phyloP scores from a whole-genome alignment of 1,140 invertebrate genomes.

The Heliconius hewitsoni region DNA sequence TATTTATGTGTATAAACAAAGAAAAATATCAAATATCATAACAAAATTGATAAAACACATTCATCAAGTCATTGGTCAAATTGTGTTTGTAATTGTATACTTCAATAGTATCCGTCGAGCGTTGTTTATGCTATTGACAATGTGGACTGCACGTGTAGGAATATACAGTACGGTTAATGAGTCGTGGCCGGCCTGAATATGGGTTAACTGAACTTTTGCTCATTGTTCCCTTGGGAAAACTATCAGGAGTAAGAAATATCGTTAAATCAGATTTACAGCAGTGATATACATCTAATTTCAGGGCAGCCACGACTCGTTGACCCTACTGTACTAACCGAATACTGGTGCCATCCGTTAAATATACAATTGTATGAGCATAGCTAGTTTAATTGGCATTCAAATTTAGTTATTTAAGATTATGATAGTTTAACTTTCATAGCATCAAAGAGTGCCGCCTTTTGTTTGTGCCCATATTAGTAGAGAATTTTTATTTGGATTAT shows the following conservation, averaged over 20 bases:
- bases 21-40: neutral
- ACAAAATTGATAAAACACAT: neutral
- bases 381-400: neutral
- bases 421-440: neutral
- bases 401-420: neutral
- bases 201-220: too few species aligned
- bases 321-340: neutral
- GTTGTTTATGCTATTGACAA: slow-evolving; percentile 15
- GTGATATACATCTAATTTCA: too few species aligned
- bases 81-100: neutral
- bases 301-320: too few species aligned
- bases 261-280: too few species aligned
- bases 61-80: neutral
- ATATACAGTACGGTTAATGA: neutral
- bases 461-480: neutral
- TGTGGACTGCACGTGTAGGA: slow-evolving; percentile 22
- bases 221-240: too few species aligned
- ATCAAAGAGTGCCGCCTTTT: neutral
- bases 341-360: neutral
- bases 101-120: slow-evolving; percentile 5
- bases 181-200: too few species aligned
- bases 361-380: neutral
- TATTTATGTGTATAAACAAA: neutral
- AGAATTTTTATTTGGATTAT: neutral
- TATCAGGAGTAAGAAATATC: too few species aligned